Conservation (phyloP, 2,797 vertebrate genomes). For the Brachymystax lenok region DNA sequence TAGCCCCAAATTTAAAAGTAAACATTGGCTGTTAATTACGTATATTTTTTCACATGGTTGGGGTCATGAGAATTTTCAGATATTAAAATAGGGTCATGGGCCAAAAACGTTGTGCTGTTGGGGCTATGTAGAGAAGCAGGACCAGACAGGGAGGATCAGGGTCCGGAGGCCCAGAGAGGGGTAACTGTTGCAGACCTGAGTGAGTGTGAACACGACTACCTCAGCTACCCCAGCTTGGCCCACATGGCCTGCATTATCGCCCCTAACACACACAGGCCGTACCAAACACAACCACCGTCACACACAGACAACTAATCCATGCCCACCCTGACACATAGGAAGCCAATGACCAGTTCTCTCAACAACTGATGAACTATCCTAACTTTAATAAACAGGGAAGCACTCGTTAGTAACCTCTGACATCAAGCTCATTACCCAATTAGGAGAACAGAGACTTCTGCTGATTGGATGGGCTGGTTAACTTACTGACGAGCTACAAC, state of each 20-base stretch:
- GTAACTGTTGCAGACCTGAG: slow-evolving; percentile 16
- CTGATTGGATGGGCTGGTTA: slow-evolving; percentile 44
- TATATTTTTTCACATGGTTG: no score
- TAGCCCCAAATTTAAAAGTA: no score
- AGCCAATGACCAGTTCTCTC: not conserved
- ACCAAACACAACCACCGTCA: not conserved
- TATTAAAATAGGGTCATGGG: no score
- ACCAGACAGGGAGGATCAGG: slow-evolving; percentile 13
- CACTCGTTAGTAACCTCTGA: slow-evolving; percentile 18
- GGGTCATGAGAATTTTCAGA: no score
- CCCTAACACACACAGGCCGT: slow-evolving; percentile 18
- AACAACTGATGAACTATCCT: not conserved
- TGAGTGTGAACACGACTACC: slow-evolving; percentile 26
- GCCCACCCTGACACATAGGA: not conserved
- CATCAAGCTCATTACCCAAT: slow-evolving; percentile 28
- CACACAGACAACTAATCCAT: slow-evolving; percentile 30
- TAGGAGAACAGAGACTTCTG: slow-evolving; percentile 35
- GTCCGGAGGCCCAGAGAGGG: not conserved
- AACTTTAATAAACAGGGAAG: slow-evolving; percentile 21
- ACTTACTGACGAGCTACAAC: slow-evolving; percentile 28
- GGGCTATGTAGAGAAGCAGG: slow-evolving; percentile 23
- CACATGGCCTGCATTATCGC: slow-evolving; percentile 46
- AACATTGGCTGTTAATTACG: no score
- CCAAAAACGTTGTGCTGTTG: slow-evolving; percentile 13
- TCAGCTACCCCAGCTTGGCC: slow-evolving; percentile 2